phyloP scores from a whole-genome alignment of 1,140 invertebrate genomes.

The Megalonaias nervosa region DNA sequence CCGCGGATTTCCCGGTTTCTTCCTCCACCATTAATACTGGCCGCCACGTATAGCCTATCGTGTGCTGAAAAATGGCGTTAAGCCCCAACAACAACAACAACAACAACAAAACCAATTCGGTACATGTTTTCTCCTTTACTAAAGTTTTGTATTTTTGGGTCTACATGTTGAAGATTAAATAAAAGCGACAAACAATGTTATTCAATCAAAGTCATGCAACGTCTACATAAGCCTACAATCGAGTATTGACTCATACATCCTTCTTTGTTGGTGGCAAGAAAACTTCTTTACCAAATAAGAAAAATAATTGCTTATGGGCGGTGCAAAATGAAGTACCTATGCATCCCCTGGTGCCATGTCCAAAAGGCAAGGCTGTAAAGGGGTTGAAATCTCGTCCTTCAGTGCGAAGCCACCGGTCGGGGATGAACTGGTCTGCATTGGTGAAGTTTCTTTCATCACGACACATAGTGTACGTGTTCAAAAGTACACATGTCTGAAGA shows the following conservation, averaged over 20 bases:
- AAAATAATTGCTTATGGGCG: not conserved
- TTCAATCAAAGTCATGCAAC: not conserved
- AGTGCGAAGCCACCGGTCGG: constrained; percentile 63
- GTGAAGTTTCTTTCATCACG: constrained; percentile 55
- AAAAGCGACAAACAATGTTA: not conserved
- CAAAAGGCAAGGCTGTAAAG: constrained; percentile 57
- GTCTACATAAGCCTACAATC: not conserved
- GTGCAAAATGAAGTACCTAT: constrained; percentile 38
- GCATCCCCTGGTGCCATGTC: constrained; percentile 55
- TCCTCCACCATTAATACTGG: too few species aligned
- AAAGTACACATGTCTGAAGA: constrained; percentile 52
- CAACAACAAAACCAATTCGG: too few species aligned
- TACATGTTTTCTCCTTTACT: too few species aligned
- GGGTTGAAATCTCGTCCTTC: constrained; percentile 48
- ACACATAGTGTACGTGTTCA: constrained; percentile 60
- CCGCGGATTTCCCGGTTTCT: too few species aligned
- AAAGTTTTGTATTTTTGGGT: too few species aligned
- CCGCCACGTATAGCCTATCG: too few species aligned
- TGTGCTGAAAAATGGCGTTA: too few species aligned
- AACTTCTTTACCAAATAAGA: not conserved
- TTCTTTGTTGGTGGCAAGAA: too few species aligned
- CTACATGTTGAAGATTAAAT: not conserved
- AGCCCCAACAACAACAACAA: too few species aligned
- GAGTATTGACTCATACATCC: not conserved
- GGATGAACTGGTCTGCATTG: constrained; percentile 58